A percentile compares a stretch with the other conserved stretches of the same genome.
These are phyloP conservation scores for Hemichromis elongatus DNA, from an alignment of 2,113 vertebrate genomes.

Conservation along the genomic window DNA sequence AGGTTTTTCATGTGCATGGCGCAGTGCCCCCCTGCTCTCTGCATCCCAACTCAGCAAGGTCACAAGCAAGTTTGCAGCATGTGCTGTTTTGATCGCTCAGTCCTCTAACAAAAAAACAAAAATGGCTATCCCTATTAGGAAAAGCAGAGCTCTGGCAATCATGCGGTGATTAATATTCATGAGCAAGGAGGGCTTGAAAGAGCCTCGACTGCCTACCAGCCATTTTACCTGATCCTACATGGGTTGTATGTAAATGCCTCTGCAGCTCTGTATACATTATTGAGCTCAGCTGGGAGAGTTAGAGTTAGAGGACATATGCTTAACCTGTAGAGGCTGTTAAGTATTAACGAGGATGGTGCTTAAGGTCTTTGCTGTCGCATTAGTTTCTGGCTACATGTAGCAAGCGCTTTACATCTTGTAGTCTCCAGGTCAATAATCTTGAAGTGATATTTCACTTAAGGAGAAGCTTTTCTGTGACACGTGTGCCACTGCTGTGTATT, in stretches of 20 bases:
- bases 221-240: slow-evolving; percentile 45
- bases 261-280: slow-evolving; percentile 48
- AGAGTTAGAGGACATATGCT: slow-evolving; percentile 33
- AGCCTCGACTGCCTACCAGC: slow-evolving; percentile 23
- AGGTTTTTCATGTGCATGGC: background rate
- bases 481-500: background rate
- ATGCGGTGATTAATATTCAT: slow-evolving; percentile 58
- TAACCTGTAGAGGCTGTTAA: slow-evolving; percentile 26
- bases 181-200: background rate
- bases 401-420: background rate
- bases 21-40: slow-evolving; percentile 12
- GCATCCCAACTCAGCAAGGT: slow-evolving; percentile 45
- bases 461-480: background rate
- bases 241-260: slow-evolving; percentile 51
- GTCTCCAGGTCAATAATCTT: background rate
- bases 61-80: slow-evolving; percentile 9
- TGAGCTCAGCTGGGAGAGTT: slow-evolving; percentile 35
- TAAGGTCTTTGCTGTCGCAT: slow-evolving; percentile 29
- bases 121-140: slow-evolving; percentile 15
- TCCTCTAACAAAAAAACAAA: slow-evolving; percentile 8
- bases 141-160: slow-evolving; percentile 14
- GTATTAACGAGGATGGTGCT: slow-evolving; percentile 12
- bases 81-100: slow-evolving; percentile 27
- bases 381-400: slow-evolving; percentile 9
- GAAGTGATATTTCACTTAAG: background rate